phyloP scores from a whole-genome alignment of 35 echinoderm and acorn worm genomes.

The Acanthaster planci region DNA sequence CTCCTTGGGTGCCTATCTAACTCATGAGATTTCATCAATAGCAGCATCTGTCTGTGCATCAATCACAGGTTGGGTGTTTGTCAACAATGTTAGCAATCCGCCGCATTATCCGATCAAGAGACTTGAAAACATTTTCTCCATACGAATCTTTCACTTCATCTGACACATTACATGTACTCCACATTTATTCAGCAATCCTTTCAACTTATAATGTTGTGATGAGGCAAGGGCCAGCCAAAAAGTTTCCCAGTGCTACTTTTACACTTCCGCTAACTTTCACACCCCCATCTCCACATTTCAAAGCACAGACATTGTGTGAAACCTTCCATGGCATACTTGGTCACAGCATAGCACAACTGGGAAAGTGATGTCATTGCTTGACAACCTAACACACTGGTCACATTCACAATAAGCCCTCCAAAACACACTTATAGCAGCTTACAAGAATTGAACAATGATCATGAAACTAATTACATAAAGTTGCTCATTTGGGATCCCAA shows the following conservation, averaged over 20 bases:
- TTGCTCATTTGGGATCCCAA: no score
- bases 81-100: conserved; percentile 29
- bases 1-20: conserved; percentile 60
- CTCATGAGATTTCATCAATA: conserved; percentile 33
- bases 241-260: conserved; percentile 83
- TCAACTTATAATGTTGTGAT: conserved; percentile 72
- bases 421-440: background rate
- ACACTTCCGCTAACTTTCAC: conserved; percentile 54
- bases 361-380: conserved; percentile 43
- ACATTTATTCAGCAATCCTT: conserved; percentile 51
- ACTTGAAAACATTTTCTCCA: conserved; percentile 33
- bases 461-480: no score
- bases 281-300: conserved; percentile 73
- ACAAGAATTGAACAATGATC: no score
- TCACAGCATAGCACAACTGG: conserved; percentile 66
- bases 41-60: conserved; percentile 40
- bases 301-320: conserved; percentile 85
- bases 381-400: conserved; percentile 71
- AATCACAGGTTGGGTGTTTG: conserved; percentile 46
- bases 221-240: conserved; percentile 73
- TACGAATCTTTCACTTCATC: conserved; percentile 62
- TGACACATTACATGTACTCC: conserved; percentile 60
- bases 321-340: conserved; percentile 83
- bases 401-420: conserved; percentile 82
- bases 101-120: conserved; percentile 28